phyloP scores from a whole-genome alignment of 2,888 invertebrate genomes.

The Metopia argyrocephala region DNA sequence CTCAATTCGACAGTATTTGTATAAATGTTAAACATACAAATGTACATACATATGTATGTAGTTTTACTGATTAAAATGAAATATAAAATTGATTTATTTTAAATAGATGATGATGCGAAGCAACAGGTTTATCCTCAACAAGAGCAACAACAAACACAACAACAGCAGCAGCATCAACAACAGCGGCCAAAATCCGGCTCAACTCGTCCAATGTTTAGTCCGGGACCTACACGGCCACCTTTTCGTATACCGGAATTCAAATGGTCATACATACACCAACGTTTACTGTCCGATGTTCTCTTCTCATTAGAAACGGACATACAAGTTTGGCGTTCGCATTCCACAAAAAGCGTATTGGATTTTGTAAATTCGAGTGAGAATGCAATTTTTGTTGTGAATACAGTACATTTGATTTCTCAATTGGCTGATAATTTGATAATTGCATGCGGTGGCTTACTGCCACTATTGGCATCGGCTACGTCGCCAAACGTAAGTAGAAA shows the following conservation, averaged over 20 bases:
- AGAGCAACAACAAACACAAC: constrained; percentile 51
- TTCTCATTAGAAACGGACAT: constrained; percentile 98
- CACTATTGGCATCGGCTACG: constrained; percentile 97
- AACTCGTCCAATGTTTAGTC: constrained; percentile 93
- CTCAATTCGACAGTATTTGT: too few relatives aligned
- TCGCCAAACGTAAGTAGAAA: constrained; percentile 93
- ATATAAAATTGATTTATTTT: background rate
- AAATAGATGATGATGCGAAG: constrained; percentile 35
- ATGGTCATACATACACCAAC: constrained; percentile 99
- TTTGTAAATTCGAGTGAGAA: constrained; percentile 99
- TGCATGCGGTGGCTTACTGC: constrained; percentile 97
- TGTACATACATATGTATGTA: background rate
- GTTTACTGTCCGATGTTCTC: constrained; percentile 95
- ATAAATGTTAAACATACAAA: background rate
- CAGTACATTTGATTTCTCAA: constrained; percentile 99
- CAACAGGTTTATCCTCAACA: constrained; percentile 34
- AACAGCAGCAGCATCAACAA: constrained; percentile 64
- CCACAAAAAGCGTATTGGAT: constrained; percentile 97
- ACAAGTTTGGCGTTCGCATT: constrained; percentile 94
- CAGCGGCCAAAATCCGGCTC: constrained; percentile 82
- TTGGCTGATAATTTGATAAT: constrained; percentile 99
- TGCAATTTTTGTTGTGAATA: constrained; percentile 99
- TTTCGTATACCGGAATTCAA: constrained; percentile 99
- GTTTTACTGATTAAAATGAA: background rate
- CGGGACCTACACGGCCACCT: constrained; percentile 94